Conservation (phyloP, 2,113 vertebrate species). For the Delphinus delphis region DNA sequence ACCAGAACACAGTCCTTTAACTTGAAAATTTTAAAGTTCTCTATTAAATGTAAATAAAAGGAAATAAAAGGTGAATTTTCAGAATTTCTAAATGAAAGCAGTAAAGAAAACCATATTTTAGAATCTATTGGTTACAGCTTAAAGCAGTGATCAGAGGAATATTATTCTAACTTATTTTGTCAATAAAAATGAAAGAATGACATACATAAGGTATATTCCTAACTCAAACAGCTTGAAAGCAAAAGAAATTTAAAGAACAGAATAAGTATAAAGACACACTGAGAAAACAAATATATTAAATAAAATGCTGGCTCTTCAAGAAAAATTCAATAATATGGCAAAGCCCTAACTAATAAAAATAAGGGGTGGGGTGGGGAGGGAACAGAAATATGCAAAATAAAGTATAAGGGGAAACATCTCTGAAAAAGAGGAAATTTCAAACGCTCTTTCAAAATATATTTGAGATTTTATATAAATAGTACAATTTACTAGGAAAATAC, state of each 20-base stretch:
- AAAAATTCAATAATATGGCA: not conserved
- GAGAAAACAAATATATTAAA: not conserved
- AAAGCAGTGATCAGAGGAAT: not conserved
- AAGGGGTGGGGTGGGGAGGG: no score
- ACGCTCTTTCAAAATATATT: not conserved
- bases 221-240: not conserved
- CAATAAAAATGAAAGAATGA: not conserved
- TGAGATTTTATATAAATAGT: not conserved
- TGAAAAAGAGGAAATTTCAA: not conserved
- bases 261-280: not conserved
- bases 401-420: not conserved
- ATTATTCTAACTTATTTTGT: not conserved
- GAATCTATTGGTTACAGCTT: not conserved
- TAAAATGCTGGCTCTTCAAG: not conserved
- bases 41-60: not conserved
- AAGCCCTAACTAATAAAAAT: not conserved
- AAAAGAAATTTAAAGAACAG: not conserved
- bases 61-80: not conserved
- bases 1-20: not conserved
- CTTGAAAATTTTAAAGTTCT: not conserved
- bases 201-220: not conserved
- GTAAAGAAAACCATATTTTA: no score
- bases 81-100: not conserved
- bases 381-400: not conserved
- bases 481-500: not conserved